A percentile compares a stretch with the other conserved stretches of the same genome.
Conservation (phyloP, 2,888 invertebrate species). For the Timandra comae region DNA sequence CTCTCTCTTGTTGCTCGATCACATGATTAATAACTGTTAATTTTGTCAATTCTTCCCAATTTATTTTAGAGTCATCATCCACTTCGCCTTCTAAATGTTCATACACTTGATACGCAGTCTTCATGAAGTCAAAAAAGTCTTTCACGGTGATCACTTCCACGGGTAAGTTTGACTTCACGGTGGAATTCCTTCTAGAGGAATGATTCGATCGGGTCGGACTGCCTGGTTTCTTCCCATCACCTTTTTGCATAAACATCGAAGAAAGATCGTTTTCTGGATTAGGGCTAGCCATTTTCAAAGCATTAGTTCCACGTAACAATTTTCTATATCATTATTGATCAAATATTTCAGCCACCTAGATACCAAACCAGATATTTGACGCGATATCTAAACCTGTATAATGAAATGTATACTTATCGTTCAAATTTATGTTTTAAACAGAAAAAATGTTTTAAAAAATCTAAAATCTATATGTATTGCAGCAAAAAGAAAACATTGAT, state of each 20-base stretch:
- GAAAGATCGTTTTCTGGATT: conserved; percentile 48
- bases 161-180: conserved; percentile 32
- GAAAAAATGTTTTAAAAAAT: conserved; percentile 6
- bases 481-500: no score
- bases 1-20: conserved; percentile 64
- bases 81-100: conserved; percentile 64
- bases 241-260: conserved; percentile 60
- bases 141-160: conserved; percentile 81
- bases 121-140: conserved; percentile 84
- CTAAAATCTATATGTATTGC: no score
- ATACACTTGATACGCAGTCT: conserved; percentile 83
- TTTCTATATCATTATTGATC: conserved; percentile 34
- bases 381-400: background rate
- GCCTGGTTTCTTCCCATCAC: conserved; percentile 33
- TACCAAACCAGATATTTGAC: conserved; percentile 6
- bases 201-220: conserved; percentile 42
- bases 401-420: background rate
- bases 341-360: conserved; percentile 36
- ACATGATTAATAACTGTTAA: conserved; percentile 67
- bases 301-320: conserved; percentile 18
- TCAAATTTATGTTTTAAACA: background rate
- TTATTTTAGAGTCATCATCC: conserved; percentile 59
- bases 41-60: conserved; percentile 73
- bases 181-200: conserved; percentile 39
- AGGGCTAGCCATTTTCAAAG: conserved; percentile 49